These are phyloP conservation scores for Aurelia sp. DNA, from an alignment of 30 jellyfish, hydroid and myxozoan species.

Conservation along the genomic window DNA sequence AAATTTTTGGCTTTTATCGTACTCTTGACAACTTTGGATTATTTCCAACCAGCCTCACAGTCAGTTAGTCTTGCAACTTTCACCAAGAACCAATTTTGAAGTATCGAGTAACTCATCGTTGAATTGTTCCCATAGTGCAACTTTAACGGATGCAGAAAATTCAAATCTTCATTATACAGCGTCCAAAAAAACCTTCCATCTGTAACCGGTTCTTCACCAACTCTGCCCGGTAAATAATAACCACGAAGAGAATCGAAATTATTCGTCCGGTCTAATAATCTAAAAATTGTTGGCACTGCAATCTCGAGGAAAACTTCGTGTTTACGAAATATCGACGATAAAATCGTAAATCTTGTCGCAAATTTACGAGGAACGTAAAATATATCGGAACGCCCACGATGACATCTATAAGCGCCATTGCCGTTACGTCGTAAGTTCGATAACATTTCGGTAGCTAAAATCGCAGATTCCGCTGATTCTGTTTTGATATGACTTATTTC, in stretches of 20 bases:
- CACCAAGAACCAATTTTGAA: conserved; percentile 58
- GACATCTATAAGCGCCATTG: conserved; percentile 70
- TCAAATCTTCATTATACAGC: conserved; percentile 68
- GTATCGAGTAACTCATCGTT: conserved; percentile 56
- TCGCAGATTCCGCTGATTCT: conserved; percentile 44
- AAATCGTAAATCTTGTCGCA: conserved; percentile 49
- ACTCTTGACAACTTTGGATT: not conserved
- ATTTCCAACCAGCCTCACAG: conserved; percentile 12
- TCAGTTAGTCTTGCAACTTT: conserved; percentile 34
- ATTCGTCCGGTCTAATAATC: conserved; percentile 69
- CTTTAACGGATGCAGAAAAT: conserved; percentile 90
- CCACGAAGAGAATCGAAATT: conserved; percentile 77
- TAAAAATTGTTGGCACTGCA: conserved; percentile 95
- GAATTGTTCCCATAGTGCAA: conserved; percentile 75
- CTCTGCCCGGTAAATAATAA: conserved; percentile 91
- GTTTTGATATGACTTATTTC: conserved; percentile 38
- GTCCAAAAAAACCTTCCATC: conserved; percentile 82
- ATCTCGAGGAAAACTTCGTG: conserved; percentile 93
- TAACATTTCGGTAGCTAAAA: conserved; percentile 38
- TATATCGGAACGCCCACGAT: conserved; percentile 97
- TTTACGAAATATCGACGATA: conserved; percentile 78
- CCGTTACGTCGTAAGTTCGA: conserved; percentile 54
- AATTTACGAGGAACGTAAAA: conserved; percentile 82
- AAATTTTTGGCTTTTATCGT: conserved; percentile 11
- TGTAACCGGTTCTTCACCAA: conserved; percentile 78